Base-by-base conservation (phyloP, 2,888 invertebrate genomes). In the Lysandra coridon region DNA sequence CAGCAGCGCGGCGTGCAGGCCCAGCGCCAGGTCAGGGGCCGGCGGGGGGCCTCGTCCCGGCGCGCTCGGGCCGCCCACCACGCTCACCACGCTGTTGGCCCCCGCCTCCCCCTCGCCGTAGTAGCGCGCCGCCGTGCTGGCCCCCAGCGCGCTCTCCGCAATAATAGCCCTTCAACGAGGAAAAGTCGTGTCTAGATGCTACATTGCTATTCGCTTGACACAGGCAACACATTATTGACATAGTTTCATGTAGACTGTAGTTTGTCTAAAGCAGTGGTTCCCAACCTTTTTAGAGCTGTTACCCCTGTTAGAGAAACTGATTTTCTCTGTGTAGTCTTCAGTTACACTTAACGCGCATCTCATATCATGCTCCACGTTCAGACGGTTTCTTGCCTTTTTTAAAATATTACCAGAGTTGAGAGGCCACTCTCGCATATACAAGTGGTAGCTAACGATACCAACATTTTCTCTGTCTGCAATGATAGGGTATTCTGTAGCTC, bases 61-160 rank as follows among this genome's bases (percentile, higher is more conserved):
- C 23, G 83, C 78, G 1, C 89, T 79, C 1, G 87, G 80, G 23
- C 83, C 78, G 1, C 89, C 84, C 37, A 94, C 83, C 1, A 84
- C 82, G 83, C 90, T 93, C 74, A 94, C 82, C 6, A 94, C 86
- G 78, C 89, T 89, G 83, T 88, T 90, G 79, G 91, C 91, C 6
- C 92, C 92, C 0, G 87, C 85, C 37, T 88, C 88, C 3, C 88
- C 88, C 12, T 90, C 88, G 0, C 86, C 87, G 81, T 92, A 92
- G 84, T 91, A 93, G 40, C 82, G 85, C 1, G 88, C 86, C 10
- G 92, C 87, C 14, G 83, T 80, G 53, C 86, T 87, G 17, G 88
- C 83, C 7, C 78, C 82, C 5, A 92, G 80, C 7, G 86, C 85
- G 0, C 91, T 86, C 77, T 92, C 92, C 12, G 89, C 91, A 64